These are phyloP conservation scores for Neopipo cinnamomea DNA, from an alignment of 2,113 vertebrate species.

Conservation along the genomic window DNA sequence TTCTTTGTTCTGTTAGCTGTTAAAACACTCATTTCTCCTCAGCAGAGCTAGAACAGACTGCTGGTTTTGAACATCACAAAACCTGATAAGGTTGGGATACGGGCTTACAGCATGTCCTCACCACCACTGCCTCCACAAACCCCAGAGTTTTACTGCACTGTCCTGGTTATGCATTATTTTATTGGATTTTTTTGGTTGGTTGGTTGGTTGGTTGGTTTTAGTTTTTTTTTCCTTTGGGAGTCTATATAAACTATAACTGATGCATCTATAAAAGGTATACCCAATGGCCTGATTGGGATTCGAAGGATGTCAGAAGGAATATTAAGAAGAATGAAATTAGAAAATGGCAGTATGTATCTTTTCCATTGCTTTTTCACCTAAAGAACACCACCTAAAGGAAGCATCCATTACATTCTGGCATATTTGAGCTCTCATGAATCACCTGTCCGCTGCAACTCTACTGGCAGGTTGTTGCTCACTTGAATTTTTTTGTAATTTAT, in stretches of 20 bases:
- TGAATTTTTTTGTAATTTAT: neutral
- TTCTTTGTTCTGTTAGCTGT: neutral
- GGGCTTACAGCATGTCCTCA: neutral
- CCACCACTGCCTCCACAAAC: neutral
- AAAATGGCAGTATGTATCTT: neutral
- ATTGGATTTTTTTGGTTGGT: neutral
- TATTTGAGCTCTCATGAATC: neutral
- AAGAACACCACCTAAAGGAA: neutral
- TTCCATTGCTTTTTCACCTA: neutral
- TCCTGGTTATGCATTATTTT: neutral
- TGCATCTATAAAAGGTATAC: neutral
- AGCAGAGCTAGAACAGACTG: neutral
- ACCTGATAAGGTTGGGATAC: neutral
- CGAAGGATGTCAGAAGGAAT: neutral
- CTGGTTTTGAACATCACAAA: neutral
- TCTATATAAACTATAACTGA: neutral
- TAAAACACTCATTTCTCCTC: neutral
- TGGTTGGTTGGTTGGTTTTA: neutral
- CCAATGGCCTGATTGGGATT: neutral
- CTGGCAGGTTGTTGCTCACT: neutral
- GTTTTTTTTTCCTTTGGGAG: neutral
- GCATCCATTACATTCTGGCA: neutral
- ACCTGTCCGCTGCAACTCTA: neutral
- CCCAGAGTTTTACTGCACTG: neutral
- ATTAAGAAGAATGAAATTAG: neutral